Base-by-base conservation (phyloP, 2,888 invertebrate genomes). In the Aporophyla nigra region DNA sequence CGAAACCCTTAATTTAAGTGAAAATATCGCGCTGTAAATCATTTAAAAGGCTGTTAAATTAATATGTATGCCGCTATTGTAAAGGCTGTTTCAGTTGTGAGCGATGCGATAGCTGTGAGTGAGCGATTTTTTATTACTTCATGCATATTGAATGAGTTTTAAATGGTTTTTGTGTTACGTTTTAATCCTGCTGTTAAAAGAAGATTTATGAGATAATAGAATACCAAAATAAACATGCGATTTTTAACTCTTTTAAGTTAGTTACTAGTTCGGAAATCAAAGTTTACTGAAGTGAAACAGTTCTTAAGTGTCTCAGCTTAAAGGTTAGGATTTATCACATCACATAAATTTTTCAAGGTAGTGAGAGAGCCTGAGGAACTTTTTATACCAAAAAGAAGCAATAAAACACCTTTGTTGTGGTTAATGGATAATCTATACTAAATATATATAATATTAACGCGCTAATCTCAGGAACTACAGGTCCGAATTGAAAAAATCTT, bases 21-120 rank as follows among this genome's bases (percentile, higher is more conserved):
- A 90, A 92, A 92, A 92, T 90, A 90, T 90, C 83, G 86, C 87
- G 85, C 84, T 72, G 86, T 91, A 90, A 92, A 90, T 93, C 92
- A 93, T 92, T 92, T 90, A 90, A 91, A 84, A 83, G 84, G 90
- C 89, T 89, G 89, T 88, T 91, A 88, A 89, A 91, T 93, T 92
- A 92, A 92, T 92, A 92, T 92, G 90, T 90, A 93, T 91, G 87
- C 80, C 83, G 81, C 84, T 82, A 86, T 84, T 88, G 81, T 87
- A 83, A 87, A 69, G 82, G 43, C n/a, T 62, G 80, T 80, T 81
- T 83, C 69, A 71, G 80, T 74, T 59, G 72, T 58, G 79, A 83
- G 87, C 80, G 75, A 84, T 16, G 80, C 86, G 58, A 80, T 74
- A 67, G 76, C 65, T 74, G 70, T 84, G 78, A 62, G 61, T 63